Evolutionary conservation across 2,888 invertebrate genomes (phyloP).

Genomic region (Phytoseiulus persimilis): DNA sequence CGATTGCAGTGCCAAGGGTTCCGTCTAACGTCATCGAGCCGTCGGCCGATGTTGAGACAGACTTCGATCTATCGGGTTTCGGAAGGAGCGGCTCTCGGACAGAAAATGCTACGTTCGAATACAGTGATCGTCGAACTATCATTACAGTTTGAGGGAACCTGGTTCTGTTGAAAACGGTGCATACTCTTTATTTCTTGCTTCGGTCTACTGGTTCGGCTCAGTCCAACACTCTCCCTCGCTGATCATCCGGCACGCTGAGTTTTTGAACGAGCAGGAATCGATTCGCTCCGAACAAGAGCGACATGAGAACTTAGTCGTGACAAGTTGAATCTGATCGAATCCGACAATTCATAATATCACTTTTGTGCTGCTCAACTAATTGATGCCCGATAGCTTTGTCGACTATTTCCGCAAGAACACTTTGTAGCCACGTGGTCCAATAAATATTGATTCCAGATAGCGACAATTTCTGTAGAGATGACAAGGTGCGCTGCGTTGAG

Average conservation of each 20-base stretch:
- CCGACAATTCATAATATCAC: background rate
- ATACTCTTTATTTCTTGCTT: background rate
- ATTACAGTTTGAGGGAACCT: background rate
- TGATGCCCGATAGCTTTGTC: background rate
- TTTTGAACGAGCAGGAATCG: too few species aligned
- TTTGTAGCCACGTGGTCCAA: conserved; percentile 19
- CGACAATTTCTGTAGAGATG: background rate
- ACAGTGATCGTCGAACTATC: background rate
- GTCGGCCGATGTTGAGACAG: background rate
- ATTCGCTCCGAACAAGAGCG: too few species aligned
- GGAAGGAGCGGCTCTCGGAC: background rate
- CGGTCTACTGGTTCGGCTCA: background rate
- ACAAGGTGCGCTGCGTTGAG: background rate
- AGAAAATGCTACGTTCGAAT: background rate
- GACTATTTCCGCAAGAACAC: background rate
- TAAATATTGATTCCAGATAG: conserved; percentile 26
- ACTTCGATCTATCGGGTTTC: background rate
- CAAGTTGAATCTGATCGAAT: background rate
- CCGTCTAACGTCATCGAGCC: background rate
- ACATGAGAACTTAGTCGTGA: too few species aligned
- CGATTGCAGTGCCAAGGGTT: background rate
- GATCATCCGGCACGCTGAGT: too few species aligned
- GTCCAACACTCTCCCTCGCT: background rate
- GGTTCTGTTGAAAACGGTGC: background rate
- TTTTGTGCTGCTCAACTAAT: background rate